A percentile compares a stretch with the other conserved stretches of the same genome.
phyloP scores from a whole-genome alignment of 2,797 vertebrate genomes.

The Danio choprae region DNA sequence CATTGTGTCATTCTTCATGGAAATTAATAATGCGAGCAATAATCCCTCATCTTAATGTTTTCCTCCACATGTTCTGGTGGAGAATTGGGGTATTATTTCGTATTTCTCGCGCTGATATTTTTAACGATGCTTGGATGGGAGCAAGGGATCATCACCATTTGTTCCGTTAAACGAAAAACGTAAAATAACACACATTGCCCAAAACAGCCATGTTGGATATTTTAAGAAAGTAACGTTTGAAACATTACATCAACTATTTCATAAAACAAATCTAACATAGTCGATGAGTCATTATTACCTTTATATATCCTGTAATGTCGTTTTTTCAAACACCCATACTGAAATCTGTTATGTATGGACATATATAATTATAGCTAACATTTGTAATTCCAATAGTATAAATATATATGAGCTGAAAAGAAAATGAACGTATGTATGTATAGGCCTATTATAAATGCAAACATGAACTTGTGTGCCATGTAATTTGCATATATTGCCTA shows the following conservation, averaged over 20 bases:
- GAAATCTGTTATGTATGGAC: too few species aligned
- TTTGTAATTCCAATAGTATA: too few species aligned
- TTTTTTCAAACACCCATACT: too few species aligned
- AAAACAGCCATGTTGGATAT: neutral
- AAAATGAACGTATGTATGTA: too few species aligned
- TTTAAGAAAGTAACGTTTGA: neutral
- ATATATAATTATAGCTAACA: too few species aligned
- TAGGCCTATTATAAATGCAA: too few species aligned
- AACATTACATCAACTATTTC: neutral
- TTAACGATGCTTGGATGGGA: neutral
- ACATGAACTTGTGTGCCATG: too few species aligned
- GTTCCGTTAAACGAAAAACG: slow-evolving; percentile 43
- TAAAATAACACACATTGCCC: neutral
- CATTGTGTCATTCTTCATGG: neutral
- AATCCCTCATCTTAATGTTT: neutral
- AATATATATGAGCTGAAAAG: too few species aligned
- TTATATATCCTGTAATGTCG: too few species aligned
- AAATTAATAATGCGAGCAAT: neutral
- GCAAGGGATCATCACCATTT: slow-evolving; percentile 54
- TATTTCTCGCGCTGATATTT: neutral
- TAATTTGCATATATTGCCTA: too few species aligned
- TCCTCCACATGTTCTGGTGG: neutral
- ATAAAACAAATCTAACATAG: neutral
- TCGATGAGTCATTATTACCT: neutral
- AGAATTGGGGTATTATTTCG: neutral